Percentiles rank a stretch among this genome's conserved stretches.
phyloP scores from a whole-genome alignment of 1,140 invertebrate species.

The Drosophila sproati region DNA sequence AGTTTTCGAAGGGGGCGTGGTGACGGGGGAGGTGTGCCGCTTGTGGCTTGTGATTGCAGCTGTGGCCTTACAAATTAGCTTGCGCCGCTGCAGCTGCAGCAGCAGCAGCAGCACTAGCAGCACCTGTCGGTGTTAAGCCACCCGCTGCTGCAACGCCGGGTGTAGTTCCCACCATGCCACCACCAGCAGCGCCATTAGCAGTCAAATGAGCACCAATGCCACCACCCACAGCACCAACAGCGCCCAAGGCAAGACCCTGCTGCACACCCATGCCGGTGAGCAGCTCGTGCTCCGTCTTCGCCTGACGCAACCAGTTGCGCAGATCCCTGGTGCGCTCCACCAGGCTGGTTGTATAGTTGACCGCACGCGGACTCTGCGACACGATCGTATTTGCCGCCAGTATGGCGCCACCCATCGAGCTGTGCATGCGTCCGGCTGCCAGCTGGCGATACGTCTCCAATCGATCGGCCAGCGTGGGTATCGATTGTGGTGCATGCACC shows the following conservation, averaged over 20 bases:
- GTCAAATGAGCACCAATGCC: neutral
- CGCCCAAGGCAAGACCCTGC: constrained; percentile 29
- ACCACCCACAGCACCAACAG: constrained; percentile 2
- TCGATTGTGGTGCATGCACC: constrained; percentile 84
- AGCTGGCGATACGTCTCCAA: constrained; percentile 86
- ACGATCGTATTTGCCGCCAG: constrained; percentile 85
- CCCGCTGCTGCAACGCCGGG: neutral
- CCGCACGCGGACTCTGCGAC: constrained; percentile 84
- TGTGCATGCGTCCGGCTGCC: constrained; percentile 75
- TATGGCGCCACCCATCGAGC: constrained; percentile 69
- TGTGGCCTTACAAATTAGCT: constrained; percentile 43
- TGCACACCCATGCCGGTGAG: constrained; percentile 56
- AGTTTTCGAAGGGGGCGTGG: neutral
- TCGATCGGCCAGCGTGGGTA: constrained; percentile 85
- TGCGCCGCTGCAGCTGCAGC: constrained; percentile 10
- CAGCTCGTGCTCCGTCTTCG: constrained; percentile 80
- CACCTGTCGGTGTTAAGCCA: too few relatives aligned
- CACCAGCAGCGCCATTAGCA: constrained; percentile 14
- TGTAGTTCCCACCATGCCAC: neutral
- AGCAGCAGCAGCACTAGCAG: neutral
- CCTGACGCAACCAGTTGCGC: constrained; percentile 87
- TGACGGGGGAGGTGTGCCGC: too few relatives aligned
- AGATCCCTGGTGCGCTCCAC: constrained; percentile 88
- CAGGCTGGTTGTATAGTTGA: constrained; percentile 86
- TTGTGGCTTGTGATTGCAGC: too few relatives aligned